phyloP scores from a whole-genome alignment of 2,888 invertebrate genomes.

The Embidobia sp. region DNA sequence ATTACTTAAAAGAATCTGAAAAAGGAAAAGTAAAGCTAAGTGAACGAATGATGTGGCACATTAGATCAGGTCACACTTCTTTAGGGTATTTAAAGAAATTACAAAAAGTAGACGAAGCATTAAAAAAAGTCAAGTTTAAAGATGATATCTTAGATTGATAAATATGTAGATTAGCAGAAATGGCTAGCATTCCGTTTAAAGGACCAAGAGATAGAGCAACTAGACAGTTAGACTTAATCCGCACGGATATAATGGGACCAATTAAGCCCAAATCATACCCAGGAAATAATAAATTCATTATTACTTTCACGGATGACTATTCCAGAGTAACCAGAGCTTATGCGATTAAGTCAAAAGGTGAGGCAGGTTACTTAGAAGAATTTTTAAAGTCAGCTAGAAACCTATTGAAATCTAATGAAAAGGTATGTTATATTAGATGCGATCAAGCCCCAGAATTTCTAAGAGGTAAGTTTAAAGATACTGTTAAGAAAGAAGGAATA shows the following conservation, averaged over 20 bases:
- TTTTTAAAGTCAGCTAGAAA: neutral
- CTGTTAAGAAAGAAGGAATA: neutral
- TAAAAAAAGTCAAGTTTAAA: neutral
- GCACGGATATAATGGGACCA: slow-evolving; percentile 66
- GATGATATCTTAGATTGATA: slow-evolving; percentile 64
- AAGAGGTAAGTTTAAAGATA: neutral
- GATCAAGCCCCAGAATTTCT: neutral
- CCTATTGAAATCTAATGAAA: neutral
- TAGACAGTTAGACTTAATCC: slow-evolving; percentile 62
- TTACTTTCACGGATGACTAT: slow-evolving; percentile 64
- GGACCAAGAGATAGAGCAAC: slow-evolving; percentile 46
- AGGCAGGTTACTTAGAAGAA: slow-evolving; percentile 15
- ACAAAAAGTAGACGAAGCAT: neutral
- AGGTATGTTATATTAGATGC: neutral
- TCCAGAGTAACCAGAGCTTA: slow-evolving; percentile 67
- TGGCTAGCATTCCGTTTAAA: slow-evolving; percentile 65
- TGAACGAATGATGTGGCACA: slow-evolving; percentile 8
- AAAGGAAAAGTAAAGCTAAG: neutral
- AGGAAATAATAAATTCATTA: slow-evolving; percentile 54
- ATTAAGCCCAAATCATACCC: slow-evolving; percentile 61
- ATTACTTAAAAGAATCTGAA: neutral
- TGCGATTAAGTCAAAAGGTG: slow-evolving; percentile 57
- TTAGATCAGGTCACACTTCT: neutral
- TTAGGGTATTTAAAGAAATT: neutral
- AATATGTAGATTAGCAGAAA: slow-evolving; percentile 62